phyloP scores from a whole-genome alignment of 1,140 invertebrate species.

The Globodera ellingtonae region DNA sequence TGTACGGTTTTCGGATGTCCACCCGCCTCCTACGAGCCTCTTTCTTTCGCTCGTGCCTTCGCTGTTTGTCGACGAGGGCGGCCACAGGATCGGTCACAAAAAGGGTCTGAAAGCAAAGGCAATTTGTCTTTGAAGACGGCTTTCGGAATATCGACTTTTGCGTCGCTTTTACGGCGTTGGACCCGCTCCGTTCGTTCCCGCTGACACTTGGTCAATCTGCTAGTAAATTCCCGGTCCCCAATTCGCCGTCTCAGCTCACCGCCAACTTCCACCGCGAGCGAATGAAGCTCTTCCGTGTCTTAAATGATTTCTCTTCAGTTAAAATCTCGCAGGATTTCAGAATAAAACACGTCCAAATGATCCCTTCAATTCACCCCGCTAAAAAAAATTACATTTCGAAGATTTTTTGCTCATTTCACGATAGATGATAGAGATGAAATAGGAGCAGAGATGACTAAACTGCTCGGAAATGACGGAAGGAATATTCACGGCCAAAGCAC shows the following conservation, averaged over 20 bases:
- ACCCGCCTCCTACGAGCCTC: constrained; percentile 35
- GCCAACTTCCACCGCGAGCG: constrained; percentile 36
- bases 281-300: constrained; percentile 39
- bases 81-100: constrained; percentile 24
- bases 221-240: constrained; percentile 34
- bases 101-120: constrained; percentile 7
- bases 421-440: constrained; percentile 38
- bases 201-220: constrained; percentile 25
- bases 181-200: constrained; percentile 18
- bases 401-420: constrained; percentile 48
- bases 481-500: constrained; percentile 32
- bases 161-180: constrained; percentile 28
- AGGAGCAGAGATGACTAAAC: not conserved
- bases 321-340: not conserved
- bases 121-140: not conserved
- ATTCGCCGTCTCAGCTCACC: constrained; percentile 27
- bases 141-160: constrained; percentile 13
- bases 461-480: not conserved
- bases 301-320: constrained; percentile 8
- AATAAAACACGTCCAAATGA: not conserved
- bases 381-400: constrained; percentile 17
- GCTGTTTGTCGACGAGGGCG: constrained; percentile 33
- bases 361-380: not conserved
- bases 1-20: constrained; percentile 37
- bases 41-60: constrained; percentile 29